Base-by-base conservation (phyloP, 2,888 invertebrate species). In the Torymus texanus region DNA sequence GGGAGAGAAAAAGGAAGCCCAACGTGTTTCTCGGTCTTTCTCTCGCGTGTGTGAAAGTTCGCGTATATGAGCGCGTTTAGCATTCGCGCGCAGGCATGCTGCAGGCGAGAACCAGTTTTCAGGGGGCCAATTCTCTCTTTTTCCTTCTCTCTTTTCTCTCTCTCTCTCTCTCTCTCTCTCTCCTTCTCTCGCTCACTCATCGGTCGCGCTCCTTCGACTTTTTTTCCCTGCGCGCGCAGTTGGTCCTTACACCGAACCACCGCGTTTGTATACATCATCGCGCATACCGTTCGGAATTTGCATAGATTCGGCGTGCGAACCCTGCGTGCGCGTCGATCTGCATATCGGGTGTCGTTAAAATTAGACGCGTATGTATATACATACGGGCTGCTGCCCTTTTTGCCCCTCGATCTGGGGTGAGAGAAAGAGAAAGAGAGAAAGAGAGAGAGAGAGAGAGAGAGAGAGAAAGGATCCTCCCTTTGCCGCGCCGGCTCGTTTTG, bases 341-440 rank as follows among this genome's bases (percentile, higher is more conserved):
- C 88, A 88, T 90, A 89, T 89, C 89, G 89, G 88, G 88, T 89
- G 87, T 88, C 89, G 87, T 88, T 89, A 86, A 86, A 89, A 88
- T 90, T 89, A 87, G 87, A 86, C 88, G 85, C 82, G 87, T 85
- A 85, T 84, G 83, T 41, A 41, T 41, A 41, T 41, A 41, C 41
- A 41, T 41, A 41, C 5, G 41, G 41, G 41, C 29, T 56, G 51
- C 58, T 24, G 50, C 82, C 80, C 82, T 82, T 63, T 82, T 75
- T 79, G 78, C 81, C 81, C 83, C 82, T 77, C 82, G 75, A 14
- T 2, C 50, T 11, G 58, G 62, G 51, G 66, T n/a, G n/a, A 41
- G 67, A 63, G 70, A 50, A 58, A 13, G 58, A 67, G 70, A 83
- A 81, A 21, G 29, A 29, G 29, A 29, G 29, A 29, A n/a, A 29